These are phyloP conservation scores for Aphelenchoides besseyi DNA, from an alignment of 1,140 invertebrate genomes.

Conservation along the genomic window DNA sequence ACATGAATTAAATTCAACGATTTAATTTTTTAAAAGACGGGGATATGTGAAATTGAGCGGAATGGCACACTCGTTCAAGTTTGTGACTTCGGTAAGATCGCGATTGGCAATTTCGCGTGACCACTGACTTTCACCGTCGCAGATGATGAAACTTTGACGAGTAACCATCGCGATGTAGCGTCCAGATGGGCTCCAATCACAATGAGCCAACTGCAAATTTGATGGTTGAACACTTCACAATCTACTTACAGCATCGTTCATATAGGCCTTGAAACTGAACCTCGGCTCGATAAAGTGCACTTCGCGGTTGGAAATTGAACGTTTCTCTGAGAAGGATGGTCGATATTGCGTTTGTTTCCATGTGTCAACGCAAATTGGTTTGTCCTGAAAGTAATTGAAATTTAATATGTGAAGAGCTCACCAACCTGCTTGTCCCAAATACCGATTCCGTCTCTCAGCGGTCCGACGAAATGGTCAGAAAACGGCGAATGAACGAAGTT, in stretches of 20 bases:
- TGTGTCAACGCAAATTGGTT: no score
- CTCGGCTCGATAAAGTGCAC: background rate
- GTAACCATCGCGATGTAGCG: background rate
- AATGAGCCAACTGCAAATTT: background rate
- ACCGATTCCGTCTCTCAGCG: background rate
- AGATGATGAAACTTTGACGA: background rate
- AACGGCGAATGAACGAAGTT: background rate
- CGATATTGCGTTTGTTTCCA: no score
- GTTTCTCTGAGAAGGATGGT: no score
- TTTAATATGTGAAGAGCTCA: background rate
- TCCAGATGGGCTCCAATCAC: slow-evolving; percentile 9
- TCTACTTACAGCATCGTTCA: no score
- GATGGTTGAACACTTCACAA: no score
- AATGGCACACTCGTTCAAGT: background rate
- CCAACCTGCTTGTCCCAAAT: slow-evolving; percentile 2
- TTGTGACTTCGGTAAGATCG: background rate
- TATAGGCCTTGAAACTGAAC: background rate
- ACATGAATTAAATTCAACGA: background rate
- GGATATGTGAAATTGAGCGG: slow-evolving; percentile 6
- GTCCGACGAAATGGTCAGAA: background rate
- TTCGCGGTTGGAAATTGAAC: background rate
- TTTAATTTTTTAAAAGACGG: slow-evolving; percentile 10
- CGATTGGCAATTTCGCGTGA: background rate
- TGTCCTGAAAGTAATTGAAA: background rate
- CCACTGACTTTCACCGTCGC: slow-evolving; percentile 9